phyloP scores from a whole-genome alignment of 2,113 vertebrate genomes.

The Pampusana beccarii region DNA sequence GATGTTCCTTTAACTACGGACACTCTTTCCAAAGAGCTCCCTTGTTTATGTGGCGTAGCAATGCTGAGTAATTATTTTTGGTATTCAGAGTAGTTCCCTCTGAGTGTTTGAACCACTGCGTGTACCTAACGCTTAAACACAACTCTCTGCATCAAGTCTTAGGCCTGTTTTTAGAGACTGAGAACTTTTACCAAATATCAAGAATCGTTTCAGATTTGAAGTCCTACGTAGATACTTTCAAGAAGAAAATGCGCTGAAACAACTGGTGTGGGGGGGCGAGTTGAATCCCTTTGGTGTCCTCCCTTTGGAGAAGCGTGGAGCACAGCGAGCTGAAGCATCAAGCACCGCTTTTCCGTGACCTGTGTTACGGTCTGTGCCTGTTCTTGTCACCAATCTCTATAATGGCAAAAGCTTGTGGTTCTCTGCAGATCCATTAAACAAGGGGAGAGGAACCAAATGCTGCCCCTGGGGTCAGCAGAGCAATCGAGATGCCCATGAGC shows the following conservation, averaged over 20 bases:
- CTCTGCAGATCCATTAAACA: not conserved
- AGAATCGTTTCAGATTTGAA: not conserved
- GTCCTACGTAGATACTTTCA: not conserved
- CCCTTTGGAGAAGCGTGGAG: not conserved
- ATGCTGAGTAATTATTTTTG: not conserved
- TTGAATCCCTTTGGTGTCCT: not conserved
- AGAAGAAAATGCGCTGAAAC: not conserved
- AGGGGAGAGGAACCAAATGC: not conserved
- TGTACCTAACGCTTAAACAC: rapidly evolving
- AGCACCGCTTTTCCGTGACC: rapidly evolving
- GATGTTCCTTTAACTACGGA: rapidly evolving
- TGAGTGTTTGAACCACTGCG: not conserved
- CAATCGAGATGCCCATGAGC: not conserved
- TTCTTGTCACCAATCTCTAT: not conserved
- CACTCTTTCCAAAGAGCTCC: not conserved
- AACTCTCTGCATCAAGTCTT: rapidly evolving
- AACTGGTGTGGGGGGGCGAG: rapidly evolving
- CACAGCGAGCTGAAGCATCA: not conserved
- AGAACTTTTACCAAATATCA: not conserved
- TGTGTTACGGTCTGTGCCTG: rapidly evolving
- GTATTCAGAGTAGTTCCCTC: not conserved
- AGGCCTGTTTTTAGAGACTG: not conserved
- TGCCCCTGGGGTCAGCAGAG: not conserved
- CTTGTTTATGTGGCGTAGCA: not conserved
- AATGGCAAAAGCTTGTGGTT: not conserved